A percentile compares a stretch with the other conserved stretches of the same genome.
These are phyloP conservation scores for Melinaea marsaeus DNA, from an alignment of 2,888 invertebrate genomes.

Conservation along the genomic window DNA sequence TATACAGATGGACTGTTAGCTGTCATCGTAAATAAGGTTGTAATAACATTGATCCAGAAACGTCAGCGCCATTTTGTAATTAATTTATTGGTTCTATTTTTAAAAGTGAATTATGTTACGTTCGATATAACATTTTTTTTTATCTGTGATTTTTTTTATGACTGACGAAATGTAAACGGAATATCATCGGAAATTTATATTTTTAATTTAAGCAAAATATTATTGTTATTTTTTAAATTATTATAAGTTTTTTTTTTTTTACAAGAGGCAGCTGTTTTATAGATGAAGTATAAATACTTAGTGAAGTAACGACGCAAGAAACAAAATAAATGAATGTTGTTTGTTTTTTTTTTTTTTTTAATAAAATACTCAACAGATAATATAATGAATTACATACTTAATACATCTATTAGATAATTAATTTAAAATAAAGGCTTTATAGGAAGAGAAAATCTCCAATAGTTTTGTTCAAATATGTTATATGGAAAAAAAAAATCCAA, in stretches of 20 bases:
- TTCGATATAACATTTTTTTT: constrained; percentile 9
- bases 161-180: constrained; percentile 2
- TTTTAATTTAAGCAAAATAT: constrained; percentile 12
- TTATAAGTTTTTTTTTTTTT: constrained; percentile 17
- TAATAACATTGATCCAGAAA: no score
- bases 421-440: no score
- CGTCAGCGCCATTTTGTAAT: no score
- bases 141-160: constrained; percentile 16
- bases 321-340: constrained; percentile 1
- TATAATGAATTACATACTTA: no score
- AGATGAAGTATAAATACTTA: no score
- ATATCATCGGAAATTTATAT: constrained; percentile 2
- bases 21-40: no score
- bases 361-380: constrained; percentile 1
- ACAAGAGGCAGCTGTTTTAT: constrained; percentile 1
- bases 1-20: no score
- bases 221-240: constrained; percentile 19
- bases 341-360: background rate
- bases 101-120: constrained; percentile 11
- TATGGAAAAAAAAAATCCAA: no score
- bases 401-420: no score
- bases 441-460: no score
- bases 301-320: background rate
- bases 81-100: no score
- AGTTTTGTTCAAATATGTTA: no score